phyloP scores from a whole-genome alignment of 2,113 vertebrate species.

The Sorex araneus region DNA sequence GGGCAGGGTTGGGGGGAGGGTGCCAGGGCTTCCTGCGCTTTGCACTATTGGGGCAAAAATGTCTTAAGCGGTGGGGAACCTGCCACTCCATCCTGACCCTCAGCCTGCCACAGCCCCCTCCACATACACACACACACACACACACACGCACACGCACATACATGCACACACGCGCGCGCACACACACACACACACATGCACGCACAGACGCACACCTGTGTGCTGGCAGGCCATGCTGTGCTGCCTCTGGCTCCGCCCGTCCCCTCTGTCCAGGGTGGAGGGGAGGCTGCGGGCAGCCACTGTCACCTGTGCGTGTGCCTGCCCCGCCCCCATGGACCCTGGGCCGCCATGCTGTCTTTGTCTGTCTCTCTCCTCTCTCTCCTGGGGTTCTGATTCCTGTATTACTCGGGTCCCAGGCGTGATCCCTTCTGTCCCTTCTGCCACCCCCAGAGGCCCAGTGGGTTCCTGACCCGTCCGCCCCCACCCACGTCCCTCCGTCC shows the following conservation, averaged over 20 bases:
- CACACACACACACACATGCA: not conserved
- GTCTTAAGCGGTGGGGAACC: conserved; percentile 87
- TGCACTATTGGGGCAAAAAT: conserved; percentile 87
- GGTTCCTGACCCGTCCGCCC: conserved; percentile 77
- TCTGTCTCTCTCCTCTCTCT: conserved; percentile 65
- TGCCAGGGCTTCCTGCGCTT: conserved; percentile 81
- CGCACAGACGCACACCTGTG: not conserved
- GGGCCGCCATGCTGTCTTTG: conserved; percentile 59
- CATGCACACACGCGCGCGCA: conserved; percentile 1
- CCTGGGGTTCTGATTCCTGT: conserved; percentile 72
- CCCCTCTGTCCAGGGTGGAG: conserved; percentile 48
- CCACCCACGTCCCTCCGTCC: conserved; percentile 22
- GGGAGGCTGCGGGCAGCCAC: conserved; percentile 39
- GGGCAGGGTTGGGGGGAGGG: conserved; percentile 70
- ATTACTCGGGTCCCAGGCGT: conserved; percentile 68
- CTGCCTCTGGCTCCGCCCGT: conserved; percentile 52
- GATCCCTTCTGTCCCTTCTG: conserved; percentile 58
- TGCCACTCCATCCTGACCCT: conserved; percentile 82
- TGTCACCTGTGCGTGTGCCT: conserved; percentile 68
- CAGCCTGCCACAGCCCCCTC: conserved; percentile 80
- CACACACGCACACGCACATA: not conserved
- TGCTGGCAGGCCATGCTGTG: conserved; percentile 43
- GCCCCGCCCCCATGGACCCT: conserved; percentile 50
- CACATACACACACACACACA: conserved; percentile 31
- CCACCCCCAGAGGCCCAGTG: conserved; percentile 69